Base-by-base conservation (phyloP, 2,113 vertebrate species). In the Dipodomys merriami region DNA sequence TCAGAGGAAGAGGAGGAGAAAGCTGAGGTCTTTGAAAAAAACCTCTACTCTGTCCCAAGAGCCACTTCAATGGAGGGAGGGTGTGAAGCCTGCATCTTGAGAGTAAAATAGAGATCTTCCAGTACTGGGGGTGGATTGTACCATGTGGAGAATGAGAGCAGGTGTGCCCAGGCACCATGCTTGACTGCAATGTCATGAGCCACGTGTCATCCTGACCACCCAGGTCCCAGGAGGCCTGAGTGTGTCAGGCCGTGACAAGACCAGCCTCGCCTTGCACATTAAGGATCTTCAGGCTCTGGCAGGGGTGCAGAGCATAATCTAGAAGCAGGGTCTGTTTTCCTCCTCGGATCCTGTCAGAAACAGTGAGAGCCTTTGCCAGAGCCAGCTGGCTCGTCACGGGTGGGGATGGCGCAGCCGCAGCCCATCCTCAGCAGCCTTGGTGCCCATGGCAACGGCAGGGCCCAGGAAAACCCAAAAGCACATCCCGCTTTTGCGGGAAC, bases 381-480 rank as follows among this genome's bases (percentile, higher is more conserved):
- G 73, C 83, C 94, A 93, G 82, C 92, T 93, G 88, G 82, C 86
- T 88, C 1, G 0, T 83, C 62, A 12, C n/a, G 33, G 69, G 30
- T 0, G 9, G 71, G 33, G 20, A n/a, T 35, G 22, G 83, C 33
- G 7, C 64, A 79, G 89, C 71, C 7, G 0, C 53, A 67, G 44
- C 57, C 35, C 20, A 7, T 65, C 78, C 27, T 12, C 16, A 12
- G 76, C 79, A 93, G 94, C 12, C 86, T 76, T 35, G 0, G 71
- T 96, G 76, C 39, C 94, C 92, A 86, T 86, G 77, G 91, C 95
- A 96, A 96, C 94, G 8, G 9, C 22, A 27, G 72, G n/a, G 79
- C 78, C 60, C 22, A 60, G 27, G 69, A 78, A 94, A 53, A 86
- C 5, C 1, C 1, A 60, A 57, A 78, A 60, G 53, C n/a, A 19